Base-by-base conservation (phyloP, 1,140 invertebrate species). In the Stenopsyche tienmushanensis region DNA sequence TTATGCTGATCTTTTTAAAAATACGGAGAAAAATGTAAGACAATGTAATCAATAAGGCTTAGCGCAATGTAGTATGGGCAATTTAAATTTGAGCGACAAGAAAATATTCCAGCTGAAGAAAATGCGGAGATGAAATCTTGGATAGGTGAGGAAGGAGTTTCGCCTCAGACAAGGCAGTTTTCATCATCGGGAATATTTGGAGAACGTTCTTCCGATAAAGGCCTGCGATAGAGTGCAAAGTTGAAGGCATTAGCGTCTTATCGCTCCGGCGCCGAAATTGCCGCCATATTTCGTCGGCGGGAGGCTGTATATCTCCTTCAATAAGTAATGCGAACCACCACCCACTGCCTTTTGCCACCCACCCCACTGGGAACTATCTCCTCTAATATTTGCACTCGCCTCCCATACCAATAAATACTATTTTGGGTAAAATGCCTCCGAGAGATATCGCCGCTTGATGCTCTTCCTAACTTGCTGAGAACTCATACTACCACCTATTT, bases 171-270 rank as follows among this genome's bases (percentile, higher is more conserved):
- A 42, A 57, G 54, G 29, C 54, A 57, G 54, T 57, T 57, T 57
- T 57, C 54, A 57, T 57, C 54, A 39, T 60, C 21, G 45, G 29
- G 26, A 24, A 52, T 50, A 50, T 63, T 62, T 53, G 50, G 41
- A 29, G 41, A 59, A 47, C 52, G 52, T 57, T 68, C 41, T 57
- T 15, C 41, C 67, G 67, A 68, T 68, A 68, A 64, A 68, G 62
- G 63, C 57, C 39, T 29, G 67, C 67, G 67, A 65, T 76, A 76
- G 74, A 78, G 79, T 81, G 79, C 77, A 80, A 81, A 81, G 78
- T 81, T 81, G 79, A 81, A 76, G 75, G 78, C 78, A 81, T 81
- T 81, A 81, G 74, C 78, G 78, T 81, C 77, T 80, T 81, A 81
- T 81, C 79, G 77, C 67, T 50, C 62, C 52, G 50, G 52, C 50